Evolutionary conservation across 1,140 invertebrate genomes (phyloP), one percentile per base, ranked within the genome.

Genomic region (Cyphomyrmex costatus): DNA sequence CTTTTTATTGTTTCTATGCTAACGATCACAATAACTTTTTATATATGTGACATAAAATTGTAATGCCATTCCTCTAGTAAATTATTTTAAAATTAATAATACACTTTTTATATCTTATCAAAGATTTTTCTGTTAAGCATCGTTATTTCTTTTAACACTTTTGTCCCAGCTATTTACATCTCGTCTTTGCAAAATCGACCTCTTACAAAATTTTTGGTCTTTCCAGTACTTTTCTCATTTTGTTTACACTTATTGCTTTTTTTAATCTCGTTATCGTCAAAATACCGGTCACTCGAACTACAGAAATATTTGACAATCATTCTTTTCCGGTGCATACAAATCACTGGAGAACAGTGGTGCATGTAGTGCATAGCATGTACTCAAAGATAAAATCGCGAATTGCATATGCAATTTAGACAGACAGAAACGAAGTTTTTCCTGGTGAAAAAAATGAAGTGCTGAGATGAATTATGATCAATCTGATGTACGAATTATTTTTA

Each of bases 401-500:
- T 36, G n/a, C 10, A 16, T 8, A 4, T 24, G 8, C 24, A 46
- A 61, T 77, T 27, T 74, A 53, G 4, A 33, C n/a, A 42, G 7
- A 77, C 5, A 60, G 10, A 33, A 4, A 14, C 8, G 5, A 46
- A 56, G n/a, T 27, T 61, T 27, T 42, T 19, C 19, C 5, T 5
- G 16, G 8, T 36, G 12, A 46, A 27, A 2, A 42, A 2, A 42
- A 42, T 42, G 24, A 77, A 46, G 33, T 14, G n/a, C 3, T 12
- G 24, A 16, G 21, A 27, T 21, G 5, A n/a, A 78, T 63, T 33
- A n/a, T 36, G 56, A 77, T 77, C 21, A 5, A 16, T 46, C 19
- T 16, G 66, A 73, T 33, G 49, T 14, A 16, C 19, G 16, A 82
- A 82, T 74, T 87, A 87, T 86, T 89, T 84, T 68, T 24, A 78